phyloP scores from a whole-genome alignment of 1,140 invertebrate species.

The Lasaia peninsularis region DNA sequence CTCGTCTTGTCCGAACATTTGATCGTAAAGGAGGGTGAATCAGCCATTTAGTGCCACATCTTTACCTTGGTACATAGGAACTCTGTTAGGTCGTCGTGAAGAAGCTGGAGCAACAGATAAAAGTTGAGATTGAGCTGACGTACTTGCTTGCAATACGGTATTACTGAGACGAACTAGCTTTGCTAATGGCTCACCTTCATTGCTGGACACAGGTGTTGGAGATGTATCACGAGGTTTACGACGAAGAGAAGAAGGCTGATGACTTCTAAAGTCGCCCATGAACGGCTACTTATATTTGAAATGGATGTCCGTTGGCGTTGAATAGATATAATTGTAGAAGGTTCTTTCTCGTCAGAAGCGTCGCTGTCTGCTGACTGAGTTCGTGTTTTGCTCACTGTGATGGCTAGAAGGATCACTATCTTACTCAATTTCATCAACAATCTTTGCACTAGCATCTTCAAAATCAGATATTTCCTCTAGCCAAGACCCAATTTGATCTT shows the following conservation, averaged over 20 bases:
- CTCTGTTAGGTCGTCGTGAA: conserved; percentile 19
- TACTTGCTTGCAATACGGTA: conserved; percentile 19
- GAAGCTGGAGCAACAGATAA: conserved; percentile 19
- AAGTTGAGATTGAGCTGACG: conserved; percentile 17
- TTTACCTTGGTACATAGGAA: conserved; percentile 26
- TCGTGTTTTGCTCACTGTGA: conserved; percentile 3
- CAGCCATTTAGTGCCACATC: conserved; percentile 27
- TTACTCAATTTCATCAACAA: not conserved
- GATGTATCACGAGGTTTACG: conserved; percentile 9
- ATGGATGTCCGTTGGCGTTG: not conserved
- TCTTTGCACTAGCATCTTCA: not conserved
- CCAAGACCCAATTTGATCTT: conserved; percentile 10
- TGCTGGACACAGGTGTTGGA: conserved; percentile 8
- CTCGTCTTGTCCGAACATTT: conserved; percentile 25
- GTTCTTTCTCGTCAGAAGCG: not conserved
- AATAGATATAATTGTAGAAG: not conserved
- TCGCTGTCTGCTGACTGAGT: not conserved
- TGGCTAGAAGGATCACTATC: not conserved
- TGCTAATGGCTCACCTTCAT: conserved; percentile 22
- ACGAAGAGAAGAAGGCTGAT: not conserved
- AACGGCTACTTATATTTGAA: conserved; percentile 3
- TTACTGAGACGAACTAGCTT: conserved; percentile 15
- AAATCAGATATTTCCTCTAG: conserved; percentile 13
- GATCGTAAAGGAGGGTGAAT: conserved; percentile 21
- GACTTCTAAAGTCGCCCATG: not conserved